phyloP scores from a whole-genome alignment of 30 jellyfish, hydroid and myxozoan genomes.

The Hydractinia symbiolongicarpus region DNA sequence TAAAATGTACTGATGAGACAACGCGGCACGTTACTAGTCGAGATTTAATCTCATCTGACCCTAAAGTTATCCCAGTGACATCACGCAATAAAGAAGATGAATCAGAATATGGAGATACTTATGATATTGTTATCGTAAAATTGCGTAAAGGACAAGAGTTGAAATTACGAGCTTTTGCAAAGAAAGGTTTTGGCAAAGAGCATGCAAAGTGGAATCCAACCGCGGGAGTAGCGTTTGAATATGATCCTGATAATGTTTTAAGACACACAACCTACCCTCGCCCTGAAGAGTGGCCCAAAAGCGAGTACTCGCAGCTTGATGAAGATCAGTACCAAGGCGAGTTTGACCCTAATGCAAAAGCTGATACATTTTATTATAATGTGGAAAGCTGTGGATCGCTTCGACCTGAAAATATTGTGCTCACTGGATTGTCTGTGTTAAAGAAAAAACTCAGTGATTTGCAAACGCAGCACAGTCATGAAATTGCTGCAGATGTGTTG shows the following conservation, averaged over 20 bases:
- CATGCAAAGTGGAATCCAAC: slow-evolving; percentile 99
- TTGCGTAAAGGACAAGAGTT: slow-evolving; percentile 93
- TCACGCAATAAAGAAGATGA: slow-evolving; percentile 86
- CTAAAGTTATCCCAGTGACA: slow-evolving; percentile 92
- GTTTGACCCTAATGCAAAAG: slow-evolving; percentile 85
- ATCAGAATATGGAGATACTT: slow-evolving; percentile 61
- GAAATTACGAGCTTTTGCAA: slow-evolving; percentile 88
- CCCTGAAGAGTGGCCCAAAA: slow-evolving; percentile 98
- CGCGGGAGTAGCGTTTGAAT: slow-evolving; percentile 95
- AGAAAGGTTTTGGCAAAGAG: slow-evolving; percentile 95
- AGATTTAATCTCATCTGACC: slow-evolving; percentile 80
- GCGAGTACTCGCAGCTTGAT: slow-evolving; percentile 82
- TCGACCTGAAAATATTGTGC: slow-evolving; percentile 73
- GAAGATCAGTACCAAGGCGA: slow-evolving; percentile 85
- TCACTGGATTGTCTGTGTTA: slow-evolving; percentile 70
- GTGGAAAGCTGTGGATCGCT: slow-evolving; percentile 91
- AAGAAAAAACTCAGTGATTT: slow-evolving; percentile 79
- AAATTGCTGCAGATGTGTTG: slow-evolving; percentile 93
- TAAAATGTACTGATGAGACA: slow-evolving; percentile 79
- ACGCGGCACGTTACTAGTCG: slow-evolving; percentile 90
- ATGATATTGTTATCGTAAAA: slow-evolving; percentile 78
- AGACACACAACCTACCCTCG: slow-evolving; percentile 95
- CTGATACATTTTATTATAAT: slow-evolving; percentile 66
- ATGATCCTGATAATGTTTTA: slow-evolving; percentile 91
- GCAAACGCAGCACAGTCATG: slow-evolving; percentile 91